Conservation (phyloP, 2,113 vertebrate species). For the Bos javanicus region DNA sequence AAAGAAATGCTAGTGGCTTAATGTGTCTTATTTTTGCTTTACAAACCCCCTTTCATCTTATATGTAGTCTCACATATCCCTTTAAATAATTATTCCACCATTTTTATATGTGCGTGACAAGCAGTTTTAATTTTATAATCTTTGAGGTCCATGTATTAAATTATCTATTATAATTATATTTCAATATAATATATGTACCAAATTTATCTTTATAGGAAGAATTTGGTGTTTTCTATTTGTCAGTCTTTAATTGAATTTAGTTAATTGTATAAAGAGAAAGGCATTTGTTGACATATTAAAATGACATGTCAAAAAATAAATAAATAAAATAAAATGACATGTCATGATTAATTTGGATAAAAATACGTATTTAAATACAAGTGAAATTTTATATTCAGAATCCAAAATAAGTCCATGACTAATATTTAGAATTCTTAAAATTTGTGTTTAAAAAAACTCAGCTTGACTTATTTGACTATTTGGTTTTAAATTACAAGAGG, state of each 20-base stretch:
- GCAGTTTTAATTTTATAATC: slow-evolving; percentile 17
- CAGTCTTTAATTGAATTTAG: neutral
- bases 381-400: slow-evolving; percentile 23
- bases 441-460: neutral
- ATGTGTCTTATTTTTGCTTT: neutral
- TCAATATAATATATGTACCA: neutral
- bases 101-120: neutral
- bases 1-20: neutral
- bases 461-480: neutral
- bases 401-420: neutral
- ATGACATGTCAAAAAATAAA: neutral
- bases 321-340: neutral
- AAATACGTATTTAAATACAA: neutral
- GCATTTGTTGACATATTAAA: neutral
- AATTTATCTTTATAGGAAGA: neutral
- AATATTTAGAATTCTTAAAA: neutral
- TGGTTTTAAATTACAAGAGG: slow-evolving; percentile 11
- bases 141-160: neutral
- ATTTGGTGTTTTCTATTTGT: slow-evolving; percentile 17
- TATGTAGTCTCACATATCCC: neutral
- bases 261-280: neutral
- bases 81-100: neutral
- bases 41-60: neutral
- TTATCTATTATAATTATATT: neutral
- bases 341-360: neutral